Evolutionary conservation across 2,113 vertebrate genomes (phyloP), one percentile per base, ranked within the genome.

Genomic region (Micronycteris hirsuta): DNA sequence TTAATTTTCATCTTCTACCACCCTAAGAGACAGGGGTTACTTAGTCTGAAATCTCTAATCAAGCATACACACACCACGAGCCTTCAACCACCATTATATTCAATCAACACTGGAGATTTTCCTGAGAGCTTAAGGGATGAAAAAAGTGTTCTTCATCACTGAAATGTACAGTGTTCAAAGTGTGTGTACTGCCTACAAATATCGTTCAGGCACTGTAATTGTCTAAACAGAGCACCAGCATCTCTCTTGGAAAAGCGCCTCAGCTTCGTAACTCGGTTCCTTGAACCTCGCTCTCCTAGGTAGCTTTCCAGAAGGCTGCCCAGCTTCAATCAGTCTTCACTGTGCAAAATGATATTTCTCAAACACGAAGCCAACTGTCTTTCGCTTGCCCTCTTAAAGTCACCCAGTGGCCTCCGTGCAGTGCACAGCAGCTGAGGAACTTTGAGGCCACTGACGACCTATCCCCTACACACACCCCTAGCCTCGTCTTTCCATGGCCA

Each of bases 41-140:
- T 94, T 94, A 65, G 5, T 63, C 28, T 43, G 81, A 94, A 94
- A 92, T 93, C 74, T 94, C 67, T 94, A 95, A 86, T 91, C 58
- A 94, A 70, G 49, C 52, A 80, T 54, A 38, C 73, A 76, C 56
- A 68, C 36, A 41, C 67, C 70, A 38, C 9, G 33, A 92, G 54
- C 41, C 52, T 93, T 90, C 68, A 65, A 16, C 17, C 22, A 49
- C n/a, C 4, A 1, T 95, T 81, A 85, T 17, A 91, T 47, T 13
- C 33, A 77, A n/a, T 94, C 82, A 92, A 86, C 41, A 43, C 76
- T 31, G 41, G 54, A 88, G n/a, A 31, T 28, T 77, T 93, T 92
- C 41, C 78, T 31, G 38, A 92, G 47, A 61, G 33, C 17, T 88
- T 91, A 63, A 6, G n/a, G 33, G 52, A 68, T 33, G 17, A 16